Base-by-base conservation (phyloP, 2,113 vertebrate species). In the Origma solitaria region DNA sequence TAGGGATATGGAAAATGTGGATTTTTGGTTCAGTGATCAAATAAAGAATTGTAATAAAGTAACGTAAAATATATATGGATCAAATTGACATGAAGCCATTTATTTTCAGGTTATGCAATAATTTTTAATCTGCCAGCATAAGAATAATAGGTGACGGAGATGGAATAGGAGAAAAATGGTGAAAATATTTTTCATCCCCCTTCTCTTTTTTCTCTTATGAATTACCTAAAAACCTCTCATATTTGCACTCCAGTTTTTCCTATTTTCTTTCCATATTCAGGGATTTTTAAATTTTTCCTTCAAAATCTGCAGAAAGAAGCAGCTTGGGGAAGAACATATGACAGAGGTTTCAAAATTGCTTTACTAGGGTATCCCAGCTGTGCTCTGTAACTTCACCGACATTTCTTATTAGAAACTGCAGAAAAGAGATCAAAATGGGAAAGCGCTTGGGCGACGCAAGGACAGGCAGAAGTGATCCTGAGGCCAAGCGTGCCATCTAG, bases 401-500 rank as follows among this genome's bases (percentile, higher is more conserved):
- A 11, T 78, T 62, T 49, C 35, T 58, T 37, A 25, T 9, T 27
- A 33, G 57, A 73, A 88, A 70, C 5, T 9, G 19, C 2, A 10
- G 35, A n/a, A 49, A 60, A 72, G 40, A 30, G 28, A 45, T 23
- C 14, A 22, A 31, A 54, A 25, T 0, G 0, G 1, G 3, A 58
- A 37, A 44, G 20, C 13, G 0, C 56, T 35, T 5, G 7, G 14
- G 30, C 3, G 12, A 42, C 1, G 1, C n/a, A n/a, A 40, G 66
- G 45, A 20, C 57, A 3, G 3, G 66, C 27, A 21, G 21, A 19
- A 35, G 65, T 44, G 86, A 98, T 98, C 83, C 70, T 28, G 96
- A 97, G 95, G 96, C 91, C 94, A 97, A 98, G 96, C 11, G 85
- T 98, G 98, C 98, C 98, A 98, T 96, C 98, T 98, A 98, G 98